These are phyloP conservation scores for Phylloscopus whistleri DNA, from an alignment of 2,113 vertebrate genomes.

Conservation along the genomic window DNA sequence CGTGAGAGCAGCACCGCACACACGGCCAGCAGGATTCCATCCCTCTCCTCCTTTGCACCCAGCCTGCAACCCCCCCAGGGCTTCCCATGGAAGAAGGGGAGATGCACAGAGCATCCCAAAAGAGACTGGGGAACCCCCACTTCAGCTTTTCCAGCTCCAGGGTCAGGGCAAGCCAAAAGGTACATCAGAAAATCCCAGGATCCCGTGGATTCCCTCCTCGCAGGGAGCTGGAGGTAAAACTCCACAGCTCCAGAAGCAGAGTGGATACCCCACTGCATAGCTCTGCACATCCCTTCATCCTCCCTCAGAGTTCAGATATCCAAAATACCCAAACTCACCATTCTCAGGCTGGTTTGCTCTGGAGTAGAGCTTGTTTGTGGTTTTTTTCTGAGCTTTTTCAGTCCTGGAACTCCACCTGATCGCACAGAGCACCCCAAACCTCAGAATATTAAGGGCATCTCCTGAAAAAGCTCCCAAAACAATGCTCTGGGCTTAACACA, in stretches of 20 bases:
- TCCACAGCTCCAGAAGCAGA: not conserved
- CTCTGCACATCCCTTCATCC: not conserved
- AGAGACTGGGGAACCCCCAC: not conserved
- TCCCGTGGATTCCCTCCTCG: accelerated
- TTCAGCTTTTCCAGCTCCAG: not conserved
- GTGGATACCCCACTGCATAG: not conserved
- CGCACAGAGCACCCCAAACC: not conserved
- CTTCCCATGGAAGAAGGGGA: not conserved
- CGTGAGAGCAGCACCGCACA: accelerated
- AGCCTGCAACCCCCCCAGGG: not conserved
- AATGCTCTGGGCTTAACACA: not conserved
- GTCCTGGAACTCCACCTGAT: not conserved
- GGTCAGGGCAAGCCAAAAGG: not conserved
- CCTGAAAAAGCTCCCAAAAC: not conserved
- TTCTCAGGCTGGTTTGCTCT: not conserved
- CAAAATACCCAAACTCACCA: not conserved
- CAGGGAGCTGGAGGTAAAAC: not conserved
- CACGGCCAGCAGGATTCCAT: not conserved
- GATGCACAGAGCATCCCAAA: not conserved
- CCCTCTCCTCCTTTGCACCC: not conserved
- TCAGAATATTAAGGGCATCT: not conserved
- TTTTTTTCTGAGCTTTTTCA: not conserved
- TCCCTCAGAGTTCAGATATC: not conserved
- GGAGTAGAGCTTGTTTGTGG: not conserved
- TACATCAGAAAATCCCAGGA: not conserved